A percentile compares a stretch with the other conserved stretches of the same genome.
These are phyloP conservation scores for Acarapis woodi DNA, from an alignment of 1,140 invertebrate genomes.

Conservation along the genomic window DNA sequence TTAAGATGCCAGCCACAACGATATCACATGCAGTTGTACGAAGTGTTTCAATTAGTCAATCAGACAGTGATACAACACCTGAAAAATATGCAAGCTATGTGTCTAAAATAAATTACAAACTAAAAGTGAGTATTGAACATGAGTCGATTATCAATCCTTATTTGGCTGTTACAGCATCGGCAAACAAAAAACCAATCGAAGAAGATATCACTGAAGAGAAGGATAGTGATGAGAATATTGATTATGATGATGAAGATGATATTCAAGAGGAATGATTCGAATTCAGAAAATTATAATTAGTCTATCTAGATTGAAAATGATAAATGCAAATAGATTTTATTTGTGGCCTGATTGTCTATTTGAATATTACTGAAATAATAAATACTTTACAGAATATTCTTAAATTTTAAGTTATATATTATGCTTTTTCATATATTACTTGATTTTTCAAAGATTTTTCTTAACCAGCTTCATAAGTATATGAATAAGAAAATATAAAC, in stretches of 20 bases:
- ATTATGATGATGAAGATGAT: constrained; percentile 1
- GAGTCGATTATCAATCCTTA: constrained; percentile 7
- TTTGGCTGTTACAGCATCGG: constrained; percentile 5
- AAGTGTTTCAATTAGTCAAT: constrained; percentile 66
- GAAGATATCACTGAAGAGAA: constrained; percentile 9
- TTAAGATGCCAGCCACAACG: constrained; percentile 94
- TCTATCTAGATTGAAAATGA: too few relatives aligned
- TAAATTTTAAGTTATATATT: too few relatives aligned
- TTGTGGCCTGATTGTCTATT: too few relatives aligned
- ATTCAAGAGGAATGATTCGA: too few relatives aligned
- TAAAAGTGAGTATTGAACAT: constrained; percentile 12
- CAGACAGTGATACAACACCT: constrained; percentile 71
- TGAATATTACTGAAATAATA: too few relatives aligned
- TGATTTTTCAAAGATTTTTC: too few relatives aligned
- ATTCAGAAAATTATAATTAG: too few relatives aligned
- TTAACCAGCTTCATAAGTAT: too few relatives aligned
- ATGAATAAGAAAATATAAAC: too few relatives aligned
- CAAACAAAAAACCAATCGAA: constrained; percentile 7
- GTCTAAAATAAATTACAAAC: constrained; percentile 74
- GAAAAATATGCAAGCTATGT: constrained; percentile 95
- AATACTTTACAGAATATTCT: too few relatives aligned
- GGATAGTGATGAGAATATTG: constrained; percentile 10
- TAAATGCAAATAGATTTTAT: too few relatives aligned
- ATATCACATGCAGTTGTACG: constrained; percentile 84
- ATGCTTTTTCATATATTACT: too few relatives aligned